phyloP scores from a whole-genome alignment of 2,113 vertebrate genomes.

The Chiloscyllium plagiosum region DNA sequence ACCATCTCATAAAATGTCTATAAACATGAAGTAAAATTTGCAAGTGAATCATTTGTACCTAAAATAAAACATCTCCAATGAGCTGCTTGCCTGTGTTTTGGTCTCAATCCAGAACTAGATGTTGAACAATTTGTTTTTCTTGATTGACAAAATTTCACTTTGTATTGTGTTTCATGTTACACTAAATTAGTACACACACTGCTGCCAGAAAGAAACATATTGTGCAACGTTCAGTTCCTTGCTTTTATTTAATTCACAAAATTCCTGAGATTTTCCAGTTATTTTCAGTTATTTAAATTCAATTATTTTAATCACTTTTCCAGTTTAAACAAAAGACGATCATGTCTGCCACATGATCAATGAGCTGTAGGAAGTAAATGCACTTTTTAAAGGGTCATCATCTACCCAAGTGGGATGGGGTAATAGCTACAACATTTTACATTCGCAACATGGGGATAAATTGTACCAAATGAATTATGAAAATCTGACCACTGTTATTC shows the following conservation, averaged over 20 bases:
- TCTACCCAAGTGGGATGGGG: neutral
- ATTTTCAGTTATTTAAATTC: neutral
- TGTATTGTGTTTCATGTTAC: neutral
- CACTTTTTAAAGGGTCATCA: neutral
- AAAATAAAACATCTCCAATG: neutral
- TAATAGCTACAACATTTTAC: neutral
- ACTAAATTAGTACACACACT: neutral
- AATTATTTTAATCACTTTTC: neutral
- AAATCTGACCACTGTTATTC: neutral
- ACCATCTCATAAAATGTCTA: neutral
- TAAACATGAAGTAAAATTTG: neutral
- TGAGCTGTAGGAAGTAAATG: neutral
- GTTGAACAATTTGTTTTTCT: neutral
- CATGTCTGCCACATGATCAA: neutral
- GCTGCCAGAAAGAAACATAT: neutral
- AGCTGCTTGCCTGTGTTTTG: neutral
- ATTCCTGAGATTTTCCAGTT: neutral
- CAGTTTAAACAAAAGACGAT: neutral
- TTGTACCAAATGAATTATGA: neutral
- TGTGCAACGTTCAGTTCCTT: neutral
- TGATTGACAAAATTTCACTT: neutral
- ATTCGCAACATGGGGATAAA: neutral
- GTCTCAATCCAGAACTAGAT: neutral
- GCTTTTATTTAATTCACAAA: neutral
- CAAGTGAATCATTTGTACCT: neutral